These are phyloP conservation scores for Petrolisthes manimaculis DNA, from an alignment of 2,888 invertebrate genomes.

Conservation along the genomic window DNA sequence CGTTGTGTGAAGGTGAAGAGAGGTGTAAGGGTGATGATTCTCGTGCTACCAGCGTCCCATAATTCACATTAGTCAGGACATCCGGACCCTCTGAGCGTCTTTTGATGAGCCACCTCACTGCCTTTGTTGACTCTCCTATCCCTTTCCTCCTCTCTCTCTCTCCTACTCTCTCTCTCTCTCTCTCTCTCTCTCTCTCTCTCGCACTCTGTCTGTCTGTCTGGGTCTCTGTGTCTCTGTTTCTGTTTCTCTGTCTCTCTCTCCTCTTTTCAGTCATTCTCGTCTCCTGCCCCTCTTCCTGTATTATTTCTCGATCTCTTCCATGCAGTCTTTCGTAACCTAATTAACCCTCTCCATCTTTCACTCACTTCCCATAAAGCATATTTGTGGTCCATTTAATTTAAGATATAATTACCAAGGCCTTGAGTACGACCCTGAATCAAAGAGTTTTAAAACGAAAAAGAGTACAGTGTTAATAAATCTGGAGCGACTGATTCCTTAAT, in stretches of 20 bases:
- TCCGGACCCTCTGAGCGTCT: not conserved
- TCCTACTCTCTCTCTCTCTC: not conserved
- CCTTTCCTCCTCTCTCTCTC: not conserved
- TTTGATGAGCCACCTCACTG: not conserved
- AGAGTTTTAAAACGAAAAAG: too few relatives aligned
- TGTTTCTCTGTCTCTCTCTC: not conserved
- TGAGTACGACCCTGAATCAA: too few relatives aligned
- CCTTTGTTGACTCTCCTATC: not conserved
- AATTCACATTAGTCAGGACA: not conserved
- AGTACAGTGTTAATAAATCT: too few relatives aligned
- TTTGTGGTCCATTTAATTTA: too few relatives aligned
- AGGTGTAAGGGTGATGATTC: too few relatives aligned
- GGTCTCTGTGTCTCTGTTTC: not conserved
- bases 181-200: not conserved
- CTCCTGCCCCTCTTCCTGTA: not conserved
- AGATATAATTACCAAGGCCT: too few relatives aligned
- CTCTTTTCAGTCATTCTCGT: not conserved
- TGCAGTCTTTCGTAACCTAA: not conserved
- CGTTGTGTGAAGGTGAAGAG: too few relatives aligned
- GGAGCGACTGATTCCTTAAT: too few relatives aligned
- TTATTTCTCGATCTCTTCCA: not conserved
- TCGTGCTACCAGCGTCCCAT: not conserved
- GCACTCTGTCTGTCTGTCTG: not conserved
- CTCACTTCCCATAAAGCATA: too few relatives aligned
- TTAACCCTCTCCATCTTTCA: too few relatives aligned